Conservation (phyloP, 2,797 vertebrate genomes). For the Thalassophryne amazonica region DNA sequence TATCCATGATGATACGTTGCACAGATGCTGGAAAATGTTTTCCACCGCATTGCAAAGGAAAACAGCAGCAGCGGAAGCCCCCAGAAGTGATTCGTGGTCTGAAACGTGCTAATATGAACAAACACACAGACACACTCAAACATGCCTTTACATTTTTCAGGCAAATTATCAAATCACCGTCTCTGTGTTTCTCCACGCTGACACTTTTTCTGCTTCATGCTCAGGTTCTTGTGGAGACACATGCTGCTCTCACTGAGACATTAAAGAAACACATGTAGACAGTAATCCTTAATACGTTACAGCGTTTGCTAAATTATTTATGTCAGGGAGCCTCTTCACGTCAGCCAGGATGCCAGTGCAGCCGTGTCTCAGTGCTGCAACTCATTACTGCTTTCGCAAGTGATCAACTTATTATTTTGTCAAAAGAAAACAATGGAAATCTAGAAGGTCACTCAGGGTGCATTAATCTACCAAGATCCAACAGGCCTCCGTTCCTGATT, state of each 20-base stretch:
- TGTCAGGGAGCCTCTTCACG: background rate
- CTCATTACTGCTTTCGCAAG: too few relatives aligned
- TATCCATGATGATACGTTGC: conserved; percentile 63
- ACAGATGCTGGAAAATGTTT: conserved; percentile 73
- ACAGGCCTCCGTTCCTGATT: too few relatives aligned
- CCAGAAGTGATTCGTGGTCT: conserved; percentile 43
- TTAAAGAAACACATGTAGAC: conserved; percentile 20
- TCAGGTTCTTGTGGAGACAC: conserved; percentile 6
- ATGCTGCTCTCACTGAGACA: conserved; percentile 29
- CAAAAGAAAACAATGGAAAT: too few relatives aligned
- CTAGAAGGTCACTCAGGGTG: too few relatives aligned
- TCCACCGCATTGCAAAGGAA: conserved; percentile 65
- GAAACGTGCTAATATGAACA: conserved; percentile 26
- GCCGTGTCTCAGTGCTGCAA: background rate
- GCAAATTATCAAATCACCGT: conserved; percentile 11
- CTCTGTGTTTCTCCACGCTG: background rate
- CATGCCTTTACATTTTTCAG: conserved; percentile 21
- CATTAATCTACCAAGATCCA: too few relatives aligned
- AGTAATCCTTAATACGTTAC: conserved; percentile 12
- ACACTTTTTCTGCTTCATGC: background rate
- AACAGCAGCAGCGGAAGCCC: conserved; percentile 64
- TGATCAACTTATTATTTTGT: too few relatives aligned
- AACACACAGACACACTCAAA: conserved; percentile 4
- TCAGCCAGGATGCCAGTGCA: background rate
- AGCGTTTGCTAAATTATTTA: background rate